These are phyloP conservation scores for Cephus runcator DNA, from an alignment of 2,888 invertebrate species.

Conservation along the genomic window DNA sequence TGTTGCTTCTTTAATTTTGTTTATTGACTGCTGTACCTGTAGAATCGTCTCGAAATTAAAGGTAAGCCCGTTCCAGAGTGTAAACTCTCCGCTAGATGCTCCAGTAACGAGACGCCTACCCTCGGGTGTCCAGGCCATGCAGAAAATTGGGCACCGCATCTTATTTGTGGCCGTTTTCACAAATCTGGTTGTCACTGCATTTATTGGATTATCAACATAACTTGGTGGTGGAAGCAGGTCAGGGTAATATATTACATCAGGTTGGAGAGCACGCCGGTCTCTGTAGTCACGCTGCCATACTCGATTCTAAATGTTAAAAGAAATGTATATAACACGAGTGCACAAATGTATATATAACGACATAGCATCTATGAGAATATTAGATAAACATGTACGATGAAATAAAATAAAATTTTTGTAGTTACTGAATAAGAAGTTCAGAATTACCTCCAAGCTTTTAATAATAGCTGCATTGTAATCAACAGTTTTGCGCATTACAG, in stretches of 20 bases:
- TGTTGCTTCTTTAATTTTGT: neutral
- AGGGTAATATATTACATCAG: conserved; percentile 95
- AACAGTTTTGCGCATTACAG: conserved; percentile 97
- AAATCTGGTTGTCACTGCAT: conserved; percentile 94
- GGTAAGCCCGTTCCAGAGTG: conserved; percentile 99
- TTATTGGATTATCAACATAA: conserved; percentile 94
- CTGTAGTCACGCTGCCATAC: conserved; percentile 95
- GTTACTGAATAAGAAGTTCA: conserved; percentile 1
- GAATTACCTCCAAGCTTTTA: conserved; percentile 84
- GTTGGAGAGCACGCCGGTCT: conserved; percentile 90
- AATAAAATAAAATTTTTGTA: conserved; percentile 10
- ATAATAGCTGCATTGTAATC: conserved; percentile 97
- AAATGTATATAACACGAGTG: neutral
- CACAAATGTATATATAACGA: neutral
- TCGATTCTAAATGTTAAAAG: conserved; percentile 73
- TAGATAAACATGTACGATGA: neutral
- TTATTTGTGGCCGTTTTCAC: conserved; percentile 99
- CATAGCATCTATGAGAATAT: neutral
- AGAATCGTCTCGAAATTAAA: conserved; percentile 99
- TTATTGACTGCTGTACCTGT: conserved; percentile 73
- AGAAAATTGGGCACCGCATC: conserved; percentile 99
- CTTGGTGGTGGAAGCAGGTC: conserved; percentile 94
- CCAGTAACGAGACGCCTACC: conserved; percentile 97
- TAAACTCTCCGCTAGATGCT: conserved; percentile 99
- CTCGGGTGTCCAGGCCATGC: conserved; percentile 99